Evolutionary conservation across 2,888 invertebrate genomes (phyloP).

Genomic region (Camponotus fellah): DNA sequence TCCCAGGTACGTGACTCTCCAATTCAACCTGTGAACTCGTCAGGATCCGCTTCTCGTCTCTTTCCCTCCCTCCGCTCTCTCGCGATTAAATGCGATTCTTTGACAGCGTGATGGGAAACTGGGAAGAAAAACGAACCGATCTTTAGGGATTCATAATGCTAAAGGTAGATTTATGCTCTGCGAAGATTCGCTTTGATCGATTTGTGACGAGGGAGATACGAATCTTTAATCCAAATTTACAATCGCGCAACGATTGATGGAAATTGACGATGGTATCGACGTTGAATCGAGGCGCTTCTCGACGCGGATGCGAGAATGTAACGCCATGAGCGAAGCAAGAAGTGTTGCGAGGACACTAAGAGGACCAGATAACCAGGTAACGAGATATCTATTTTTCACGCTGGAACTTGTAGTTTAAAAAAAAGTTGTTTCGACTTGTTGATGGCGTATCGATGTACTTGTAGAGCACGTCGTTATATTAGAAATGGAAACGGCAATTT

Average conservation of each 20-base stretch:
- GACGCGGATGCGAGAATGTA: background rate
- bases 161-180: background rate
- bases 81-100: background rate
- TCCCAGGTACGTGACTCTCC: background rate
- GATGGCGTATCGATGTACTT: constrained; percentile 14
- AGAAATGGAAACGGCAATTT: background rate
- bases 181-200: constrained; percentile 32
- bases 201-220: constrained; percentile 36
- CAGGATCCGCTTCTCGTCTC: constrained; percentile 6
- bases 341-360: constrained; percentile 5
- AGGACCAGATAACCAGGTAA: constrained; percentile 12
- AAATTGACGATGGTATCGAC: constrained; percentile 7
- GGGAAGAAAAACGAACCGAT: constrained; percentile 25
- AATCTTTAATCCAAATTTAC: constrained; percentile 51
- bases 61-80: background rate
- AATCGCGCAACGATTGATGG: constrained; percentile 22
- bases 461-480: background rate
- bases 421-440: constrained; percentile 34
- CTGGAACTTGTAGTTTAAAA: constrained; percentile 26
- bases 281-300: constrained; percentile 17
- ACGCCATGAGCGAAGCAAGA: constrained; percentile 30
- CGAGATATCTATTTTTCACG: constrained; percentile 36
- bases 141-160: constrained; percentile 14
- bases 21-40: constrained; percentile 15
- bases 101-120: background rate